Percentiles rank a stretch among this genome's conserved stretches.
phyloP scores from a whole-genome alignment of 1,140 invertebrate genomes.

The Leptonema lineaticorne region DNA sequence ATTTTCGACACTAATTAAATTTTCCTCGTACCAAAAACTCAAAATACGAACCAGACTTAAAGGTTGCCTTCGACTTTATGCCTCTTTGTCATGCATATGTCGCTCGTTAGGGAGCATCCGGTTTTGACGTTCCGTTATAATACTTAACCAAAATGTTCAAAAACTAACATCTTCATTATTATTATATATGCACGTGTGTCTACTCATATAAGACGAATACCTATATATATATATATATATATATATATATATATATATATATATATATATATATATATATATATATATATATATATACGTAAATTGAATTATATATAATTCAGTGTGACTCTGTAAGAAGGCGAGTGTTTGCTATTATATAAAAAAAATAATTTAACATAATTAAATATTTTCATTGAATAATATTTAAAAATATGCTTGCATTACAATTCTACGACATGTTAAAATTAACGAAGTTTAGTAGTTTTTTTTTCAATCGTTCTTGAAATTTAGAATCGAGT shows the following conservation, averaged over 20 bases:
- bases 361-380: too few species aligned
- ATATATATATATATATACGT: background rate
- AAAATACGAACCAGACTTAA: background rate
- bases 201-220: too few species aligned
- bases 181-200: too few species aligned
- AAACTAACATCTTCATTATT: background rate
- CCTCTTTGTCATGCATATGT: constrained; percentile 11
- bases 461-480: too few species aligned
- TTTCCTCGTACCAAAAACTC: background rate
- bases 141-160: background rate
- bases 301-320: too few species aligned
- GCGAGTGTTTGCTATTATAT: too few species aligned
- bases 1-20: constrained; percentile 16
- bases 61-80: constrained; percentile 1
- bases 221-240: background rate
- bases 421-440: too few species aligned
- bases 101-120: background rate
- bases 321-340: too few species aligned
- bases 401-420: too few species aligned
- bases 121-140: constrained; percentile 1
- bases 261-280: background rate
- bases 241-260: background rate
- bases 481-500: too few species aligned
- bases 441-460: too few species aligned
- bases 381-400: too few species aligned